phyloP scores from a whole-genome alignment of 2,888 invertebrate genomes.

The Orchesella flavescens region DNA sequence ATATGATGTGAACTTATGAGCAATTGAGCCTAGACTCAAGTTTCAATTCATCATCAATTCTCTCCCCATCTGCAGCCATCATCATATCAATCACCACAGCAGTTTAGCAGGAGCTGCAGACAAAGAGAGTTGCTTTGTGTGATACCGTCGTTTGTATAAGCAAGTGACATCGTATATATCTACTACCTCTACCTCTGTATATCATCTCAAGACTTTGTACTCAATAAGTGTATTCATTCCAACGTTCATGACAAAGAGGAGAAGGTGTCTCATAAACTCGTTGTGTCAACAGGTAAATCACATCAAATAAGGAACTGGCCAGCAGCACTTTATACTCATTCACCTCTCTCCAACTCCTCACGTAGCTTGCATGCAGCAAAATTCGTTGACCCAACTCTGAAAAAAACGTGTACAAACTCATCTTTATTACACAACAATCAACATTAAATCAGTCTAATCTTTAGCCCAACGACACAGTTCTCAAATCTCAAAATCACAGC shows the following conservation, averaged over 20 bases:
- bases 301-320: constrained; percentile 53
- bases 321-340: background rate
- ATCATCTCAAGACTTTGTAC: background rate
- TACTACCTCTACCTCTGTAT: too few species aligned
- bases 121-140: too few species aligned
- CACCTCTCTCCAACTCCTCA: background rate
- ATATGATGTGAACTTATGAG: too few species aligned
- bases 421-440: too few species aligned
- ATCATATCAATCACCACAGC: background rate
- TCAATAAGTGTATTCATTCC: background rate
- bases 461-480: background rate
- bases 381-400: constrained; percentile 56
- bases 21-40: background rate
- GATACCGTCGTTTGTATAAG: too few species aligned
- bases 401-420: too few species aligned
- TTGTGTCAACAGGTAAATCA: constrained; percentile 57
- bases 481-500: background rate
- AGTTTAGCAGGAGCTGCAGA: too few species aligned
- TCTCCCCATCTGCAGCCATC: background rate
- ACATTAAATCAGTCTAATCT: too few species aligned
- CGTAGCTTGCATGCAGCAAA: constrained; percentile 14
- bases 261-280: constrained; percentile 18
- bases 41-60: background rate
- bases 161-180: too few species aligned
- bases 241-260: background rate